These are phyloP conservation scores for Mionectes macconnelli DNA, from an alignment of 2,113 vertebrate species.

Conservation along the genomic window DNA sequence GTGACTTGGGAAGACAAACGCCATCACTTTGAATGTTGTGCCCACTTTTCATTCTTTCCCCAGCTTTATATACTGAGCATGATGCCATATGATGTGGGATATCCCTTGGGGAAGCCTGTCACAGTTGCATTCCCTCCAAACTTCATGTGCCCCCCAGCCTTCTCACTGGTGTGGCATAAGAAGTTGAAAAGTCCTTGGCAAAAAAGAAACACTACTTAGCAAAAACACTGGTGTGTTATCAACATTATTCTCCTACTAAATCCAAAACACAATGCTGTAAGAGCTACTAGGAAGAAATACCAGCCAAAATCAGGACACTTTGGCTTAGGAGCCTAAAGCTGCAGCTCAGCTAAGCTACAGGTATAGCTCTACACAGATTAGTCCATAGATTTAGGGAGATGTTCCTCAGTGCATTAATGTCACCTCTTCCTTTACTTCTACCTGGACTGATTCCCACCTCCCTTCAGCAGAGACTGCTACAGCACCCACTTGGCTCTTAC, in stretches of 20 bases:
- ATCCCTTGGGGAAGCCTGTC: neutral
- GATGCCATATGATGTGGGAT: neutral
- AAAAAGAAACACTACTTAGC: neutral
- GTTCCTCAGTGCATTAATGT: neutral
- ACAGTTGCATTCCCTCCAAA: neutral
- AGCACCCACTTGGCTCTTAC: neutral
- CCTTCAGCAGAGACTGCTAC: neutral
- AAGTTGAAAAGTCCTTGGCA: neutral
- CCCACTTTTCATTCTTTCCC: neutral
- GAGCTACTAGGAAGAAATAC: neutral
- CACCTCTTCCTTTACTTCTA: neutral
- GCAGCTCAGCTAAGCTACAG: neutral
- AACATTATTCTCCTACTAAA: neutral
- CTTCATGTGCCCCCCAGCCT: neutral
- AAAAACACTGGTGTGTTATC: neutral
- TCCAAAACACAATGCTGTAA: neutral
- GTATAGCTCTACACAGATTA: neutral
- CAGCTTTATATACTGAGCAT: neutral
- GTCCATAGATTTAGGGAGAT: fast-evolving
- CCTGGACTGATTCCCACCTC: neutral
- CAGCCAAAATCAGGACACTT: neutral
- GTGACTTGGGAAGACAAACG: neutral
- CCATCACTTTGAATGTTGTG: neutral
- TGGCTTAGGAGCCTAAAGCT: neutral
- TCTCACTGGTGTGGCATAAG: neutral